Percentiles rank a stretch among this genome's conserved stretches.
Evolutionary conservation across 2,797 vertebrate genomes (phyloP).

Genomic region (Kryptopterus vitreolus): DNA sequence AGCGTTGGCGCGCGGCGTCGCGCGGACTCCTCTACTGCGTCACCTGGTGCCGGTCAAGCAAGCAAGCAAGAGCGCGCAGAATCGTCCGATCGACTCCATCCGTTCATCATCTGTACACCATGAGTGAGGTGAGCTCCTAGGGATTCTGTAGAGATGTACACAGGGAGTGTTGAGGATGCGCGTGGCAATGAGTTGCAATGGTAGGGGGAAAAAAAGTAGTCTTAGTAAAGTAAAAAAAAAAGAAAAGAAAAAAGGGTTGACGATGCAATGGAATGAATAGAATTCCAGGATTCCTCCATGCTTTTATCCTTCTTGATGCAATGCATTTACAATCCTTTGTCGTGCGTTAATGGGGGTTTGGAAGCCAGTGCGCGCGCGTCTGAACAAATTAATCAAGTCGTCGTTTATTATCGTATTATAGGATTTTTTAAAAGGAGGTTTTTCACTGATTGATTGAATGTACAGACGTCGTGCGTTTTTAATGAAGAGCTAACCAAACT

Average conservation of each 20-base stretch:
- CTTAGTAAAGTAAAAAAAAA: background rate
- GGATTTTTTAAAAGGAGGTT: background rate
- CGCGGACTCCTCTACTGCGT: constrained; percentile 55
- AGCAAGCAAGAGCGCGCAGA: constrained; percentile 11
- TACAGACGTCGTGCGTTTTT: background rate
- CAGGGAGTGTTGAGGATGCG: no score
- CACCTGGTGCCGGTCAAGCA: constrained; percentile 13
- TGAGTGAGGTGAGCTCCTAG: constrained; percentile 78
- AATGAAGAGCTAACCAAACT: background rate
- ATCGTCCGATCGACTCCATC: background rate
- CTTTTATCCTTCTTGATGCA: background rate
- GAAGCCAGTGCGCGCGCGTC: background rate
- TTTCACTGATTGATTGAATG: background rate
- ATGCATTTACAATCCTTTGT: no score
- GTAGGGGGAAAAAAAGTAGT: background rate
- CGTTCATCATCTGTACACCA: constrained; percentile 53
- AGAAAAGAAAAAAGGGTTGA: background rate
- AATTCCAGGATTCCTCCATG: background rate
- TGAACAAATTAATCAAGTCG: background rate
- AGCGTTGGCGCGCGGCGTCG: constrained; percentile 47
- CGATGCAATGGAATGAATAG: background rate
- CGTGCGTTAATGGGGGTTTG: background rate
- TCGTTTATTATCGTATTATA: background rate
- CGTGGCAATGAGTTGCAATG: no score
- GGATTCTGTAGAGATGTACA: no score